Evolutionary conservation across 2,797 vertebrate species (phyloP), one percentile per base, ranked within the genome.

Genomic region (Sphenopsis melanotis): DNA sequence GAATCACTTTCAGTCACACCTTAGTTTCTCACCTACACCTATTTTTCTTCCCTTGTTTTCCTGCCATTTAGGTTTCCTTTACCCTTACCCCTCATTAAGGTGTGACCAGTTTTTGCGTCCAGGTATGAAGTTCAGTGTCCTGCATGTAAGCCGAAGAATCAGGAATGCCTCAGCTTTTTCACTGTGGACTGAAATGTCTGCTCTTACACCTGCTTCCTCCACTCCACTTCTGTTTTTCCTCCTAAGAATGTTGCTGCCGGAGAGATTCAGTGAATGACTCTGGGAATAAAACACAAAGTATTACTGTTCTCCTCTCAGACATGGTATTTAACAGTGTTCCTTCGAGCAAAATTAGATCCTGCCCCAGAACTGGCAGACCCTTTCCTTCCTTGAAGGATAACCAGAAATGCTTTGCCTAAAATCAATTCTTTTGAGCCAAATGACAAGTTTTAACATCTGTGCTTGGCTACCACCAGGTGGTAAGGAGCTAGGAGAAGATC

Each of bases 381-480:
- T 78, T 75, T 93, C 90, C 77, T 61, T 92, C 44, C 77, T 83
- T 89, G 46, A 90, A 93, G 53, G 61, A 32, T n/a, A 85, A 83
- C 49, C 30, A 89, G 69, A 87, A 95, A 90, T 53, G 46, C 19
- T 93, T 94, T 81, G 50, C 76, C 56, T 87, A n/a, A 86, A 89
- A 83, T 75, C 23, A 57, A 64, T 79, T 87, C 5, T 92, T 94
- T 81, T 65, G 37, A 90, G 70, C 36, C 63, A 76, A 52, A 17
- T 72, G 56, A 90, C 37, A 59, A 72, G 30, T 74, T 70, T 75
- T 78, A 92, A 76, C 44, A 49, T 70, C 61, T 55, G 53, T 63
- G 21, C 26, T 63, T 70, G 63, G 55, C 71, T 61, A 46, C 59
- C 91, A 46, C 46, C 47, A 30, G 60, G 69, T 83, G 56, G 23